Conservation (phyloP, 2,888 invertebrate genomes). For the Philopedon plagiatum region DNA sequence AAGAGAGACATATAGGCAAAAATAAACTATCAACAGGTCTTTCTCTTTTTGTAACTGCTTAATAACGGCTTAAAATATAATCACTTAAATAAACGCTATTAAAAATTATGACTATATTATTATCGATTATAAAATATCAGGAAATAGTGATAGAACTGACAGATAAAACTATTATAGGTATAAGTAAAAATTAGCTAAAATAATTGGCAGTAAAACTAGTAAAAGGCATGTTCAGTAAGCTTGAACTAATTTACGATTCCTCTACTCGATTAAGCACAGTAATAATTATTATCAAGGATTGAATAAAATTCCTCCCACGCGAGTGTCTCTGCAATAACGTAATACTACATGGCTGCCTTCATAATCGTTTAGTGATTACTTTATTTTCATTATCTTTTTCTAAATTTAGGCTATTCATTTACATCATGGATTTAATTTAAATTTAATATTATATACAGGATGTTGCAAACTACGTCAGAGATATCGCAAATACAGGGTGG, state of each 20-base stretch:
- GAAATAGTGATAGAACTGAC: too few species aligned
- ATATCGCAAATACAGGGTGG: too few species aligned
- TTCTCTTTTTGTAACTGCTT: too few species aligned
- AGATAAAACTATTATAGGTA: too few species aligned
- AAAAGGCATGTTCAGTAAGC: background rate
- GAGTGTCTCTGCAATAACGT: background rate
- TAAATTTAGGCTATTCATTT: background rate
- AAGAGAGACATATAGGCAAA: too few species aligned
- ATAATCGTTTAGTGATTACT: background rate
- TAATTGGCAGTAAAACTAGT: background rate
- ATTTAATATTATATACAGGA: background rate
- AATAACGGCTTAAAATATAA: too few species aligned
- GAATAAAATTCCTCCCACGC: background rate
- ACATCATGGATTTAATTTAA: background rate
- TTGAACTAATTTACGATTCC: slow-evolving; percentile 6
- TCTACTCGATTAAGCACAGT: slow-evolving; percentile 9
- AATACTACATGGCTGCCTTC: background rate
- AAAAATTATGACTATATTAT: too few species aligned
- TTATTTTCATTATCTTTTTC: background rate
- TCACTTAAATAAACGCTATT: too few species aligned
- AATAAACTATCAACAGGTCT: too few species aligned
- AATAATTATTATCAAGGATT: background rate
- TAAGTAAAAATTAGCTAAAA: too few species aligned
- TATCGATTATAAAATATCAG: too few species aligned
- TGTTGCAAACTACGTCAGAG: background rate